phyloP scores from a whole-genome alignment of 2,888 invertebrate genomes.

The Pogonocherus hispidulus region DNA sequence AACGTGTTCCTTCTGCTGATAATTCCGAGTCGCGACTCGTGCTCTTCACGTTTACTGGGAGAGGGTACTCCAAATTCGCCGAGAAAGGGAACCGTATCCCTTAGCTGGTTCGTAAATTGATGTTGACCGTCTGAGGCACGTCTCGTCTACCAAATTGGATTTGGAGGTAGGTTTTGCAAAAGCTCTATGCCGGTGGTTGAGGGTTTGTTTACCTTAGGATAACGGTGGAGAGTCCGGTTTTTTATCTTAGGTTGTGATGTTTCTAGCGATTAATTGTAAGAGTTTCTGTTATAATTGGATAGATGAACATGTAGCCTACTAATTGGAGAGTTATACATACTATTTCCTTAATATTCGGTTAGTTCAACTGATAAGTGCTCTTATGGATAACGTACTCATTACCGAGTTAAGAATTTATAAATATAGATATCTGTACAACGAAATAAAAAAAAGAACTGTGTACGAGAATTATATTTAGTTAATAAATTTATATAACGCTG shows the following conservation, averaged over 20 bases:
- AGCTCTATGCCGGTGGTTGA: constrained; percentile 1
- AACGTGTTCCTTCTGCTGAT: constrained; percentile 33
- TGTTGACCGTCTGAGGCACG: not conserved
- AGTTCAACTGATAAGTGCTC: too few relatives aligned
- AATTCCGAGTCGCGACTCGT: constrained; percentile 37
- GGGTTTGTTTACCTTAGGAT: constrained; percentile 12
- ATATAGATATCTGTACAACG: too few relatives aligned
- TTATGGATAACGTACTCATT: too few relatives aligned
- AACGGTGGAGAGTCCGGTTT: not conserved
- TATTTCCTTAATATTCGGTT: too few relatives aligned
- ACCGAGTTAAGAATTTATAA: too few relatives aligned
- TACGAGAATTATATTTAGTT: too few relatives aligned
- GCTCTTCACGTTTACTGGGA: constrained; percentile 16
- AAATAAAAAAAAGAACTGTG: too few relatives aligned
- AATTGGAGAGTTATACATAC: too few relatives aligned
- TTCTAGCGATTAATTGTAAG: not conserved
- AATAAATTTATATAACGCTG: too few relatives aligned
- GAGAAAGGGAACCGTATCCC: not conserved
- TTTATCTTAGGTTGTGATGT: not conserved
- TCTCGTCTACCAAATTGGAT: not conserved
- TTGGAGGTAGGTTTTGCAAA: constrained; percentile 18
- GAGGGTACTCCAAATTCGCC: not conserved
- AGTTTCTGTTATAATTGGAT: not conserved
- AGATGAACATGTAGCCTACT: not conserved
- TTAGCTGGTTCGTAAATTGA: not conserved